Evolutionary conservation across 2,113 vertebrate genomes (phyloP).

Genomic region (Ia io): DNA sequence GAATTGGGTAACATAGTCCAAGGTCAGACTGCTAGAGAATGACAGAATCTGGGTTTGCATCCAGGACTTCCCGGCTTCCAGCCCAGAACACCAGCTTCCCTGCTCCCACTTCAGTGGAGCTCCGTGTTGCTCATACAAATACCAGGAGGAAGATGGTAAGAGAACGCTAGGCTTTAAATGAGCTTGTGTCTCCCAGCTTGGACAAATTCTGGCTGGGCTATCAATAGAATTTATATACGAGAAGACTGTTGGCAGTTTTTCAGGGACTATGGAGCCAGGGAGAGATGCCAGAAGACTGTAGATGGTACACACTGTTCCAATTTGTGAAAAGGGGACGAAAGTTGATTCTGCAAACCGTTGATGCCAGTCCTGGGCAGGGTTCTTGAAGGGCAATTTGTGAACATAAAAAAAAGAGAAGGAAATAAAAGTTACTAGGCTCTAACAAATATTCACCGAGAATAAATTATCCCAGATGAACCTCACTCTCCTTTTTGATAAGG

Average conservation of each 20-base stretch:
- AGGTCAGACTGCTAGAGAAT: not conserved
- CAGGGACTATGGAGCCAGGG: conserved; percentile 6
- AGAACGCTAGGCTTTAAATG: not conserved
- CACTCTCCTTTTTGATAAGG: not conserved
- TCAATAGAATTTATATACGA: conserved; percentile 40
- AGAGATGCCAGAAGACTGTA: conserved; percentile 25
- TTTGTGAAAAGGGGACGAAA: conserved; percentile 33
- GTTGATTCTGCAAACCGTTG: not conserved
- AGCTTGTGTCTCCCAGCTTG: conserved; percentile 35
- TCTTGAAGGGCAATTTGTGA: conserved; percentile 16
- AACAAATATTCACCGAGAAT: not conserved
- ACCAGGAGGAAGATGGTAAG: conserved; percentile 7
- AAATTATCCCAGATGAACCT: not conserved
- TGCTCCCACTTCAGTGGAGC: not conserved
- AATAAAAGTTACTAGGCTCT: not conserved
- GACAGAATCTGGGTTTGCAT: not conserved
- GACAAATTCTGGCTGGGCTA: not conserved
- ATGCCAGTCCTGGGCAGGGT: not conserved
- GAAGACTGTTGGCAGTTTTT: conserved; percentile 20
- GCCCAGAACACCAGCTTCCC: not conserved
- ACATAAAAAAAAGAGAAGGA: not conserved
- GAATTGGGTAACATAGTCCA: not conserved
- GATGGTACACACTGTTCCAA: conserved; percentile 41
- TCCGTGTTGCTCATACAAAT: not conserved
- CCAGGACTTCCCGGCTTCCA: not conserved